These are phyloP conservation scores for Ataeniobius toweri DNA, from an alignment of 2,797 vertebrate species.

Conservation along the genomic window DNA sequence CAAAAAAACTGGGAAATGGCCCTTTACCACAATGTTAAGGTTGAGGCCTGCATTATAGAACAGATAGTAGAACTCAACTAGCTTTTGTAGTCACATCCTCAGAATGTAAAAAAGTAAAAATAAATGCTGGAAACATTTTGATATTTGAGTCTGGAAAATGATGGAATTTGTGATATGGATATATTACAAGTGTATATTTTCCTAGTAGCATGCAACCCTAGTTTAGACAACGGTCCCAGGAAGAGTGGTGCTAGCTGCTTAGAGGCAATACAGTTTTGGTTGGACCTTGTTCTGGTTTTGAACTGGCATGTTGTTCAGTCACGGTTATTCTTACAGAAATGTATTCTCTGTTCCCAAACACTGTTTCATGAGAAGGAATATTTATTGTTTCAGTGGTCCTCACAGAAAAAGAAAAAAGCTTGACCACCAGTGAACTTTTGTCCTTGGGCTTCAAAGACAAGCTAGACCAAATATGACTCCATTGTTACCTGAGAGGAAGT, in stretches of 20 bases:
- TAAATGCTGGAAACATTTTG: background rate
- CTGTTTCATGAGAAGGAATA: constrained; percentile 74
- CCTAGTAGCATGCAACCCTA: background rate
- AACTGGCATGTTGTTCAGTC: background rate
- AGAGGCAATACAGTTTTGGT: background rate
- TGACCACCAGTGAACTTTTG: constrained; percentile 74
- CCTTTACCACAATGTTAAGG: background rate
- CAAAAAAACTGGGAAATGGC: background rate
- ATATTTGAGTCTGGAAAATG: background rate
- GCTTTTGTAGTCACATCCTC: background rate
- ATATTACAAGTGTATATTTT: background rate
- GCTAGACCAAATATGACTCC: constrained; percentile 69
- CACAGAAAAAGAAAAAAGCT: constrained; percentile 78
- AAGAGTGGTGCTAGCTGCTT: background rate
- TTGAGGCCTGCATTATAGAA: background rate
- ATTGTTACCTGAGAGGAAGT: constrained; percentile 70
- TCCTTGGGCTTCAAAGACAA: constrained; percentile 74
- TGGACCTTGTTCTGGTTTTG: background rate
- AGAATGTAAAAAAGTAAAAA: background rate
- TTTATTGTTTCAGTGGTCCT: constrained; percentile 67
- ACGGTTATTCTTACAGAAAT: background rate
- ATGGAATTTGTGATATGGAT: background rate
- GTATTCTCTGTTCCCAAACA: constrained; percentile 59
- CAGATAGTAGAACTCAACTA: background rate
- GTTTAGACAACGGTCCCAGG: background rate